Conservation (phyloP, 2,797 vertebrate genomes). For the Erpetoichthys calabaricus region DNA sequence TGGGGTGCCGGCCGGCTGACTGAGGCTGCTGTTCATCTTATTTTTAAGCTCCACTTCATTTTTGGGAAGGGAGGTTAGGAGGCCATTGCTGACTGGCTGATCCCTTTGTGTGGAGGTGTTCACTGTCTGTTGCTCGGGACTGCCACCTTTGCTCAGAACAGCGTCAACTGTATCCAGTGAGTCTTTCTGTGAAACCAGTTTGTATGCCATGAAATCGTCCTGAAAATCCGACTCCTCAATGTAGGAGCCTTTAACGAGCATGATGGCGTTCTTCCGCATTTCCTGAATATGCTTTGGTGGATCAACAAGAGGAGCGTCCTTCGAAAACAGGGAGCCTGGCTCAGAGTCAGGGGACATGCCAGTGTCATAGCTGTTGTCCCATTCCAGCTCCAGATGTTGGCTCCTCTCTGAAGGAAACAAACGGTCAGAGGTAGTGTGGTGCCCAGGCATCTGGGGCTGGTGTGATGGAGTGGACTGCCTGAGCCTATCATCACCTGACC, state of each 20-base stretch:
- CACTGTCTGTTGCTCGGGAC: conserved; percentile 6
- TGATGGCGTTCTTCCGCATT: conserved; percentile 74
- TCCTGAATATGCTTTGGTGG: conserved; percentile 83
- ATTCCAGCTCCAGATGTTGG: conserved; percentile 75
- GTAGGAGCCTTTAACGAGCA: conserved; percentile 80
- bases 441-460: conserved; percentile 8
- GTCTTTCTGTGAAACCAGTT: conserved; percentile 80
- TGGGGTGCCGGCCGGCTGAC: conserved; percentile 19
- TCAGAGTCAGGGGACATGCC: conserved; percentile 45
- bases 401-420: conserved; percentile 34
- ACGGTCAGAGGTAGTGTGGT: conserved; percentile 1
- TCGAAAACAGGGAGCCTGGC: conserved; percentile 24
- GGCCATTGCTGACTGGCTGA: conserved; percentile 34
- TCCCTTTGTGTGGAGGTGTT: conserved; percentile 12
- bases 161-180: conserved; percentile 27
- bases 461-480: conserved; percentile 11
- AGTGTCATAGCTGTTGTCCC: conserved; percentile 91
- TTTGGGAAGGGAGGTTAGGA: conserved; percentile 21
- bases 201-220: conserved; percentile 85
- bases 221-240: conserved; percentile 91
- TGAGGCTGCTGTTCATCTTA: conserved; percentile 22
- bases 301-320: conserved; percentile 27
- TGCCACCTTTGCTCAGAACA: conserved; percentile 18
- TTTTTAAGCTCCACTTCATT: conserved; percentile 22
- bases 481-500: conserved; percentile 44